These are phyloP conservation scores for Nomada goodeniana DNA, from an alignment of 2,888 invertebrate species.

Conservation along the genomic window DNA sequence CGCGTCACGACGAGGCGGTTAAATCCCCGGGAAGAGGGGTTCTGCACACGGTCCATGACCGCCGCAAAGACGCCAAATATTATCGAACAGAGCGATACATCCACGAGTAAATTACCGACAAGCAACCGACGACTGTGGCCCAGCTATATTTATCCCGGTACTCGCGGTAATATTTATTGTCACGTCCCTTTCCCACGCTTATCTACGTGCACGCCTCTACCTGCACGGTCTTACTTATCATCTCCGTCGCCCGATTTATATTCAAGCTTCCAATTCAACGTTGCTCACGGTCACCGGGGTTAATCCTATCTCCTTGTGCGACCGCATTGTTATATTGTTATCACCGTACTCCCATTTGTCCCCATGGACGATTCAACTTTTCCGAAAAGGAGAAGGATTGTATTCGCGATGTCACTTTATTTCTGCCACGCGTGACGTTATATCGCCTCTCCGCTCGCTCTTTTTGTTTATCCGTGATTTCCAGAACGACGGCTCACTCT, in stretches of 20 bases:
- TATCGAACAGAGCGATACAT: constrained; percentile 24
- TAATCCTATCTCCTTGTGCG: background rate
- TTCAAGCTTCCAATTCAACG: constrained; percentile 20
- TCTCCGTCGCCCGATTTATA: constrained; percentile 18
- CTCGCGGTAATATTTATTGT: constrained; percentile 34
- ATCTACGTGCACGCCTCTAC: background rate
- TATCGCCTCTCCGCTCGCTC: too few species aligned
- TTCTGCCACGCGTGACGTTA: too few species aligned
- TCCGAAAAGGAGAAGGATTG: too few species aligned
- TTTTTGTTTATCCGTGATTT: too few species aligned
- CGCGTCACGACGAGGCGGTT: constrained; percentile 40
- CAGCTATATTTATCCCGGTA: background rate
- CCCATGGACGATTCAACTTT: background rate
- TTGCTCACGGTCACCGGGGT: constrained; percentile 11
- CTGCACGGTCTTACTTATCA: constrained; percentile 6
- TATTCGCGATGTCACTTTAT: too few species aligned
- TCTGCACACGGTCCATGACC: background rate
- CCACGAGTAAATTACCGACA: constrained; percentile 18
- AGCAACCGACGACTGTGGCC: background rate
- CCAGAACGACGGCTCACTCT: too few species aligned
- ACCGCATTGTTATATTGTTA: background rate
- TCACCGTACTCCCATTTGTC: too few species aligned
- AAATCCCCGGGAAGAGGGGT: constrained; percentile 11
- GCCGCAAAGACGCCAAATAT: constrained; percentile 38
- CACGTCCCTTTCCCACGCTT: constrained; percentile 17